These are phyloP conservation scores for Nymphalis io DNA, from an alignment of 1,140 invertebrate genomes.

Conservation along the genomic window DNA sequence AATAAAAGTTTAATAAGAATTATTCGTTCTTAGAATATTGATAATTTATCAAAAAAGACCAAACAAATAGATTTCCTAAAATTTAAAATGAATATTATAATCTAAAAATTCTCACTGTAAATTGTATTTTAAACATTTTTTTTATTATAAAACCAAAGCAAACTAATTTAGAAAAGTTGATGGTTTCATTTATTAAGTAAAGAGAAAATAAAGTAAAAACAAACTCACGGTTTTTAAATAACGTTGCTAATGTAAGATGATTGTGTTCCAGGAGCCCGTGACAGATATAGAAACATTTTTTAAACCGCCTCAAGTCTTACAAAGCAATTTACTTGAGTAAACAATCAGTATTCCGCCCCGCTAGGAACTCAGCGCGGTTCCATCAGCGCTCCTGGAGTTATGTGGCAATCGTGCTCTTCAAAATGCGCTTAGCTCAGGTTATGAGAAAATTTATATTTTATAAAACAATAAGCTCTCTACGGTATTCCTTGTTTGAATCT, in stretches of 20 bases:
- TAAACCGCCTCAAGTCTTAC: conserved; percentile 64
- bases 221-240: conserved; percentile 37
- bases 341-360: conserved; percentile 57
- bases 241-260: conserved; percentile 46
- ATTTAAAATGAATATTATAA: too few relatives aligned
- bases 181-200: conserved; percentile 18
- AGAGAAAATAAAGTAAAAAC: conserved; percentile 12
- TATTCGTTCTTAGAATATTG: too few relatives aligned
- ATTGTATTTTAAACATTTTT: too few relatives aligned
- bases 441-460: conserved; percentile 41
- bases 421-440: conserved; percentile 34
- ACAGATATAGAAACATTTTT: conserved; percentile 66
- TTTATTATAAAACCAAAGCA: not conserved
- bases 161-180: conserved; percentile 26
- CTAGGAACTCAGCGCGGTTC: conserved; percentile 38
- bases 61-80: too few relatives aligned
- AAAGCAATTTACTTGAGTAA: conserved; percentile 75
- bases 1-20: too few relatives aligned
- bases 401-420: conserved; percentile 35
- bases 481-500: conserved; percentile 17
- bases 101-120: too few relatives aligned
- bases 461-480: conserved; percentile 34
- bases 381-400: conserved; percentile 34
- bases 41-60: too few relatives aligned
- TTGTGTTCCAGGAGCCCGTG: conserved; percentile 43